phyloP scores from a whole-genome alignment of 1,140 invertebrate genomes.

The Drosophila ambigua region DNA sequence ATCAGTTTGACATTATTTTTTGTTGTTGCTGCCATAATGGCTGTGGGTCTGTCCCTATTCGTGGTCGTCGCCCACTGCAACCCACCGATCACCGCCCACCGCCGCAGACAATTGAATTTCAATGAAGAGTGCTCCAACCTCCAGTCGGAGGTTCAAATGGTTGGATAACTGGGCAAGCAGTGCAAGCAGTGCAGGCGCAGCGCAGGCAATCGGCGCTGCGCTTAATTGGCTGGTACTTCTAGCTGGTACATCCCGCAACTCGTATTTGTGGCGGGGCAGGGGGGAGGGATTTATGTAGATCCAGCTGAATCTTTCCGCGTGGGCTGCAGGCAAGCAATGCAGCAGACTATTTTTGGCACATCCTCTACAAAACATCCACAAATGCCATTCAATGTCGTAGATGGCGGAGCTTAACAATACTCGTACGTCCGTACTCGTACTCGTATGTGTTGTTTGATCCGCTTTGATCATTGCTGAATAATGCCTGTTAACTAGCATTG shows the following conservation, averaged over 20 bases:
- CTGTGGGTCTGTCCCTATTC: slow-evolving; percentile 13
- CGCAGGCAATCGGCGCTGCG: slow-evolving; percentile 12
- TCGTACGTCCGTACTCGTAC: no score
- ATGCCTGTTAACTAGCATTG: no score
- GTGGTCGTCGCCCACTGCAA: slow-evolving; percentile 21
- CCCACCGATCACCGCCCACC: slow-evolving; percentile 35
- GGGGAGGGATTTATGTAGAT: no score
- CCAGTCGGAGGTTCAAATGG: slow-evolving; percentile 17
- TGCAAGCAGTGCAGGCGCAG: slow-evolving; percentile 5
- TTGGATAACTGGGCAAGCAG: slow-evolving; percentile 9
- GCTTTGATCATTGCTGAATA: no score
- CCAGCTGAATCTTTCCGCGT: no score
- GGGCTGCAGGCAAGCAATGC: no score
- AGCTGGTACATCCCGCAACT: not conserved
- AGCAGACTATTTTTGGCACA: no score
- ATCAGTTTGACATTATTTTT: slow-evolving; percentile 26
- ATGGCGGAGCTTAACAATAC: no score
- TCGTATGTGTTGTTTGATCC: no score
- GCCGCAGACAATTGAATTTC: slow-evolving; percentile 44
- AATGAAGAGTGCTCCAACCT: slow-evolving; percentile 39
- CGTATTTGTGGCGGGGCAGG: slow-evolving; percentile 11
- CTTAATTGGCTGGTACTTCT: slow-evolving; percentile 33
- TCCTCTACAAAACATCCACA: no score
- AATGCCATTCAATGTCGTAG: no score
- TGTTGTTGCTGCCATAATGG: slow-evolving; percentile 13